Conservation (phyloP, 2,888 invertebrate species). For the Diaphora mendica region DNA sequence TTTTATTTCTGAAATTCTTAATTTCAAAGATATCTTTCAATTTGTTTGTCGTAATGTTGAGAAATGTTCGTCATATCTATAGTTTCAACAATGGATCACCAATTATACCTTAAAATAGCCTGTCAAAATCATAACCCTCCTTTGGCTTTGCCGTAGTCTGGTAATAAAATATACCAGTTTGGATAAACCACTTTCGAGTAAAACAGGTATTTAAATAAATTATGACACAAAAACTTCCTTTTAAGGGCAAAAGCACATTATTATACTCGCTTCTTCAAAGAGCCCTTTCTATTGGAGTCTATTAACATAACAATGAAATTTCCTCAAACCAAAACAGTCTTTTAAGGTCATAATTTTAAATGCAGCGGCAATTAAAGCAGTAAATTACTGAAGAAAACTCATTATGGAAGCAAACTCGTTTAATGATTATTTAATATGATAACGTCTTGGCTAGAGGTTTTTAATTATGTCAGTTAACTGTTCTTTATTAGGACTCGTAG, state of each 20-base stretch:
- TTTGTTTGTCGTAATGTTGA: not conserved
- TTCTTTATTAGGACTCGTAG: not conserved
- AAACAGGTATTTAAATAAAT: conserved; percentile 22
- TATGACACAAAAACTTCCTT: conserved; percentile 16
- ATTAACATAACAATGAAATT: conserved; percentile 23
- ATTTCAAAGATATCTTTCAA: not conserved
- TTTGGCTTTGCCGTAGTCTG: too few relatives aligned
- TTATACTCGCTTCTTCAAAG: conserved; percentile 15
- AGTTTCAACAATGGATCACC: not conserved
- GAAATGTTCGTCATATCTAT: not conserved
- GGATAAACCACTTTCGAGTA: conserved; percentile 32
- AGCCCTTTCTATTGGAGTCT: conserved; percentile 18
- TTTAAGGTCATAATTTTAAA: conserved; percentile 20
- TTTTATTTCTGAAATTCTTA: not conserved
- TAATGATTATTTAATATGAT: conserved; percentile 27
- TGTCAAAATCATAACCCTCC: too few relatives aligned
- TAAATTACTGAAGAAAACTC: conserved; percentile 25
- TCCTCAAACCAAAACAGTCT: conserved; percentile 21
- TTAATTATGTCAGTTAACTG: conserved; percentile 3
- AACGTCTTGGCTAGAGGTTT: conserved; percentile 10
- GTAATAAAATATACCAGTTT: conserved; percentile 26
- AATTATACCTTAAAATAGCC: not conserved
- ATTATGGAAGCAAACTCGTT: conserved; percentile 23
- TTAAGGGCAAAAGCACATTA: conserved; percentile 13
- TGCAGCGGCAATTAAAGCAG: conserved; percentile 21